phyloP scores from a whole-genome alignment of 2,797 vertebrate genomes.

The Cheirogaleus major region DNA sequence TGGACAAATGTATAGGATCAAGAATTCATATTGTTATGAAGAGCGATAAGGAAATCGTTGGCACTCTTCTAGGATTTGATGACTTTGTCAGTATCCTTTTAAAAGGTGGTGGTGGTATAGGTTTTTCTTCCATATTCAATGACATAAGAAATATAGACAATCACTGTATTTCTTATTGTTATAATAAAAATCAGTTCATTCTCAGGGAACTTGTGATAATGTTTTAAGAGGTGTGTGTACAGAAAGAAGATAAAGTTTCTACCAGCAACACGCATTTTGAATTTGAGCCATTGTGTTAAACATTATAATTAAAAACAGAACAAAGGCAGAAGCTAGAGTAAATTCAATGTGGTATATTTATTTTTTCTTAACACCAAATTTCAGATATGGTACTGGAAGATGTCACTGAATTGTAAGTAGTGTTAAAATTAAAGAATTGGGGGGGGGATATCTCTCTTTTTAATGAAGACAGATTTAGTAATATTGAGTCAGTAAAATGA shows the following conservation, averaged over 20 bases:
- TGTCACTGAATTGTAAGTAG: constrained; percentile 94
- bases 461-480: neutral
- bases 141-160: neutral
- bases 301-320: constrained; percentile 23
- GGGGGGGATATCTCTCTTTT: neutral
- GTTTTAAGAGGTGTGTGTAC: constrained; percentile 8
- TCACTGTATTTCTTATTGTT: neutral
- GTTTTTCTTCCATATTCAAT: constrained; percentile 4
- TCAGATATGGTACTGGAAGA: constrained; percentile 95
- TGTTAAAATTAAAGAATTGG: constrained; percentile 20
- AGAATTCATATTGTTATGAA: constrained; percentile 97
- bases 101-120: neutral
- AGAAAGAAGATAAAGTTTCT: neutral
- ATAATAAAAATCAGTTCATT: neutral
- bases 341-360: neutral
- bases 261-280: neutral
- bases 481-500: constrained; percentile 39
- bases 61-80: constrained; percentile 94
- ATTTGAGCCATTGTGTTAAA: constrained; percentile 24
- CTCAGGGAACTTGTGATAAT: neutral
- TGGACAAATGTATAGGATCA: constrained; percentile 95
- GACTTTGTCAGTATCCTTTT: constrained; percentile 99
- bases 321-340: constrained; percentile 31
- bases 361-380: constrained; percentile 83
- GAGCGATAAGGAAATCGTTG: constrained; percentile 94